A percentile compares a stretch with the other conserved stretches of the same genome.
Conservation (phyloP, 2,113 vertebrate genomes). For the Ascaphus truei region DNA sequence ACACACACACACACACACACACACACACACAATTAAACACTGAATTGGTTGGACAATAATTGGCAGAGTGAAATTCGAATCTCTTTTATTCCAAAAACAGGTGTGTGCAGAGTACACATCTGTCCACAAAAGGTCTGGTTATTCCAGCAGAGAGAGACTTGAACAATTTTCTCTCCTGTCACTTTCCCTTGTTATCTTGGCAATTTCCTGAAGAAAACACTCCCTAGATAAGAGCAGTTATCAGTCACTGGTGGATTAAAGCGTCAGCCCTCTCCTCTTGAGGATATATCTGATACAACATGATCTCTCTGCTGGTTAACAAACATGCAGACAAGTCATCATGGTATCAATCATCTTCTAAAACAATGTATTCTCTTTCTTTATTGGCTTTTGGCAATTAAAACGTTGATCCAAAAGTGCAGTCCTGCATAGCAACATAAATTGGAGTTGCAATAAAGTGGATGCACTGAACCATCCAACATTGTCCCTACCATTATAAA, state of each 20-base stretch:
- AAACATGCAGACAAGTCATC: conserved; percentile 45
- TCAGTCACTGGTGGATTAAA: conserved; percentile 54
- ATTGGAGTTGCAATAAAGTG: too few species aligned
- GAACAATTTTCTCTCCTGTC: conserved; percentile 48
- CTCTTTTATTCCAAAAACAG: conserved; percentile 43
- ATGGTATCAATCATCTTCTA: conserved; percentile 52
- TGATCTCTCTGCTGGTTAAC: conserved; percentile 52
- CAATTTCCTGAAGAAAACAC: conserved; percentile 37
- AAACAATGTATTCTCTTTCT: conserved; percentile 54
- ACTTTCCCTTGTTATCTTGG: conserved; percentile 52
- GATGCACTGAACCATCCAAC: too few species aligned
- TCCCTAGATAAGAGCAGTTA: conserved; percentile 49
- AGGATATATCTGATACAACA: conserved; percentile 54
- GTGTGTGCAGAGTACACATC: conserved; percentile 38
- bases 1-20: not conserved
- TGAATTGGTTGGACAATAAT: conserved; percentile 43
- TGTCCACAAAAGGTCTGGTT: conserved; percentile 43
- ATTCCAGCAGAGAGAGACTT: conserved; percentile 43
- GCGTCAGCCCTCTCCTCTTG: too few species aligned
- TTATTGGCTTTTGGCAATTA: too few species aligned
- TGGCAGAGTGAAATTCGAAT: conserved; percentile 46
- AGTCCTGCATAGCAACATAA: too few species aligned
- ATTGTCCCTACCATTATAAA: too few species aligned
- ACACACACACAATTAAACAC: conserved; percentile 29
- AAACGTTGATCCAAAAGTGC: too few species aligned